phyloP scores from a whole-genome alignment of 92 coral and sea anemone species.

The Umimayanthus kanabou region DNA sequence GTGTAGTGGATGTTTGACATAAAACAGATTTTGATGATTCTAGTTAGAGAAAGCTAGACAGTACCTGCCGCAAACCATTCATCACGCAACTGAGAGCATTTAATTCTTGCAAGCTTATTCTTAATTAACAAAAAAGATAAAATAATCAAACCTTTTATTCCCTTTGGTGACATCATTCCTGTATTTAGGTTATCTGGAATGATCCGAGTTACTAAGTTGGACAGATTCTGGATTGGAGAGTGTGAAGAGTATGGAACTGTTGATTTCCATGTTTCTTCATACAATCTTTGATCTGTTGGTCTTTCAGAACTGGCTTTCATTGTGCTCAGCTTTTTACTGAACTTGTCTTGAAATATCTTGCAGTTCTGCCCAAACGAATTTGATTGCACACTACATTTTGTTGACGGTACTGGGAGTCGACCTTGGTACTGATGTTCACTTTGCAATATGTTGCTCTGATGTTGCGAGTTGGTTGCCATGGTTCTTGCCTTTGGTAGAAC shows the following conservation, averaged over 20 bases:
- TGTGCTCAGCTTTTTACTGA: not conserved
- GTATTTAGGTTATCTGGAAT: slow-evolving; percentile 65
- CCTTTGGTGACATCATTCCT: slow-evolving; percentile 30
- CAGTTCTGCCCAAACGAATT: not conserved
- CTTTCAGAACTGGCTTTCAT: not conserved
- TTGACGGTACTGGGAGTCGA: not conserved
- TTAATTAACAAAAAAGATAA: not conserved
- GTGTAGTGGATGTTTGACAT: too few species aligned
- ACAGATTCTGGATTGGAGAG: slow-evolving; percentile 83
- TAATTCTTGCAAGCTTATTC: too few species aligned
- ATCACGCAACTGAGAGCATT: too few species aligned
- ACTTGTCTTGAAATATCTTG: not conserved
- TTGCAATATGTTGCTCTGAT: not conserved
- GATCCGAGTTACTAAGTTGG: slow-evolving; percentile 80
- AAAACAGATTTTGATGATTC: too few species aligned
- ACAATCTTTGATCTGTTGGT: not conserved
- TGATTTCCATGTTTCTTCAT: slow-evolving; percentile 27
- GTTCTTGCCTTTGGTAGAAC: slow-evolving; percentile 12
- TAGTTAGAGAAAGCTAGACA: too few species aligned
- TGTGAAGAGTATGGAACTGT: not conserved
- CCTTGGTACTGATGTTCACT: not conserved
- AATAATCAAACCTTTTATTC: slow-evolving; percentile 45
- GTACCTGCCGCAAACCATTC: not conserved
- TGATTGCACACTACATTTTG: not conserved
- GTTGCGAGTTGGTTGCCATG: not conserved